Evolutionary conservation across 1,140 invertebrate genomes (phyloP), one percentile per base, ranked within the genome.

Genomic region (Ceratosolen fusciceps): DNA sequence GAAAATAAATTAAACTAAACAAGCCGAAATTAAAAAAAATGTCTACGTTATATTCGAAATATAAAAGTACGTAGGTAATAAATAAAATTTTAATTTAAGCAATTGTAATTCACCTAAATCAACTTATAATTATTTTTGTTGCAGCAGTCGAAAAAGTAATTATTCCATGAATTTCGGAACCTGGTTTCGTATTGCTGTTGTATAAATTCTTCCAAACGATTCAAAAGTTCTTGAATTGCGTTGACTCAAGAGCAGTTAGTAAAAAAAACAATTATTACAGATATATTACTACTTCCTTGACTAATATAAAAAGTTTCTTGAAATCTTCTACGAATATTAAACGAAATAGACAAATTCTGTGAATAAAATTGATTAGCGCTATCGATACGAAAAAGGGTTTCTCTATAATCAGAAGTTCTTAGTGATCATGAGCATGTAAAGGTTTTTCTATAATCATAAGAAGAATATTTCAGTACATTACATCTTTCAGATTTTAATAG

Each of bases 61-160:
- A 62, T 37, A 1, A 76, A 54, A 19, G 67, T 65, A 16, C 0
- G 12, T 9, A 24, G 26, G 34, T 65, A 34, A 56, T 39, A 58
- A 73, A 39, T 58, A 58, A 76, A 79, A 43, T 73, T 60, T 77
- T 37, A 34, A 74, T 82, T 62, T 73, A 72, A 77, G 49, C 52
- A 56, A 72, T 58, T 68, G 37, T 56, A 73, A 58, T 78, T 78
- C 70, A 81, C 74, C 74, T 81, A 65, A 67, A 10, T 39, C 34
- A 56, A 56, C 58, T 73, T 65, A 47, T 65, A 54, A 54, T 26
- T 21, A 12, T 80, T 29, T 24, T 54, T 52, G 2, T 7, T n/a
- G 62, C 5, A 29, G 67, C 37, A 12, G 8, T 70, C 16, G 39
- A 43, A 47, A 16, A 62, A 19, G 31, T 19, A 39, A 70, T 47